phyloP scores from a whole-genome alignment of 1,140 invertebrate genomes.

The Heterodera carotae region DNA sequence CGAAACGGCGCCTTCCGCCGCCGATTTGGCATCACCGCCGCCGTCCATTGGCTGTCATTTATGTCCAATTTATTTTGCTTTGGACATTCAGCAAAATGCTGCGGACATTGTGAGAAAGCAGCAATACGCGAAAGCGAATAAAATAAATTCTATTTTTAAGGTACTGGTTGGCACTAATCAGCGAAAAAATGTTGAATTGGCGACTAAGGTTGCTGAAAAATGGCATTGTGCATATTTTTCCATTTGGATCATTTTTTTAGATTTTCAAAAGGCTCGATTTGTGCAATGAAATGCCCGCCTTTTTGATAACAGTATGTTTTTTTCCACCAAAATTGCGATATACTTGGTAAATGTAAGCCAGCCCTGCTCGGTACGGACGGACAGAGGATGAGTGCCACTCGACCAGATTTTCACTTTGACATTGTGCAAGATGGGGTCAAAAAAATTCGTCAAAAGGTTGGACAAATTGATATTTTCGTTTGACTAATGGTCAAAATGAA shows the following conservation, averaged over 20 bases:
- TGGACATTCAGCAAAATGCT: constrained; percentile 79
- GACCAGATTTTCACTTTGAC: constrained; percentile 97
- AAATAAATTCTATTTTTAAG: background rate
- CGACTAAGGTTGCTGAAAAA: constrained; percentile 32
- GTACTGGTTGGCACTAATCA: constrained; percentile 46
- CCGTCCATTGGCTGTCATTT: constrained; percentile 72
- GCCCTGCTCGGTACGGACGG: constrained; percentile 70
- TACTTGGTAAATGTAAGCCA: constrained; percentile 29
- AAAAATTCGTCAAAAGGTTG: constrained; percentile 88
- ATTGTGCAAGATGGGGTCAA: constrained; percentile 80
- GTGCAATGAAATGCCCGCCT: background rate
- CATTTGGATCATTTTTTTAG: constrained; percentile 12
- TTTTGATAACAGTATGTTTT: background rate
- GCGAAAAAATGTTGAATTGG: constrained; percentile 31
- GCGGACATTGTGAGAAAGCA: constrained; percentile 65
- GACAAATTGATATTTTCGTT: no score
- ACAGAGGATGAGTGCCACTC: constrained; percentile 88
- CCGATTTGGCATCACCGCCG: constrained; percentile 86
- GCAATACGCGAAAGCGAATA: no score
- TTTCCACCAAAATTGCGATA: background rate
- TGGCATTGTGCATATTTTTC: constrained; percentile 3
- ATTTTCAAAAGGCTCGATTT: constrained; percentile 14
- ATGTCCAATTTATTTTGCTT: constrained; percentile 88
- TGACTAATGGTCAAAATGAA: background rate
- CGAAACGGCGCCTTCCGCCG: constrained; percentile 92